phyloP scores from a whole-genome alignment of 2,888 invertebrate genomes.

The Notodonta dromedarius region DNA sequence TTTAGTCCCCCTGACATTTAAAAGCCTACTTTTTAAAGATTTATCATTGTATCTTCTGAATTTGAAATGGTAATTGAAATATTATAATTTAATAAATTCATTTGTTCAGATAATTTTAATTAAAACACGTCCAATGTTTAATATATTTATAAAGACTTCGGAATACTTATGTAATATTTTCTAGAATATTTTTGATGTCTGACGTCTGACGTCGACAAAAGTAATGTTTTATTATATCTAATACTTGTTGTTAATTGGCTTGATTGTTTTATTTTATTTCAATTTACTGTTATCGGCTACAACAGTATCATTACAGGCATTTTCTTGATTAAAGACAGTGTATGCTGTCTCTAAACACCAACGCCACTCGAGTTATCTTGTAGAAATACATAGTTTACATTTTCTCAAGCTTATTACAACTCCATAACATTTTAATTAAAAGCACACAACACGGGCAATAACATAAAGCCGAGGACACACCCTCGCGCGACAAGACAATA shows the following conservation, averaged over 20 bases:
- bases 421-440: conserved; percentile 37
- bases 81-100: background rate
- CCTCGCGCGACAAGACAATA: conserved; percentile 68
- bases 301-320: background rate
- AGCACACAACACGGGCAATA: conserved; percentile 46
- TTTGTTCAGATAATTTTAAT: background rate
- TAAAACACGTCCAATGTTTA: too few relatives aligned
- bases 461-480: conserved; percentile 55
- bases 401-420: conserved; percentile 5
- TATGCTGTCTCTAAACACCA: background rate
- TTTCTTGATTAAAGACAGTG: background rate
- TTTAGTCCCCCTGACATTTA: conserved; percentile 32
- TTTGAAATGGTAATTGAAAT: conserved; percentile 29
- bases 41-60: conserved; percentile 12
- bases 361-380: background rate
- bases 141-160: too few relatives aligned
- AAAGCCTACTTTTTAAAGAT: conserved; percentile 21
- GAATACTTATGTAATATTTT: too few relatives aligned
- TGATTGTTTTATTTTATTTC: too few relatives aligned
- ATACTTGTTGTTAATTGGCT: too few relatives aligned
- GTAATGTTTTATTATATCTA: too few relatives aligned
- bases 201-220: too few relatives aligned
- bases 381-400: background rate
- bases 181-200: too few relatives aligned
- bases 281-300: too few relatives aligned